These are phyloP conservation scores for Acipenser oxyrinchus DNA, from an alignment of 2,797 vertebrate genomes.

Conservation along the genomic window DNA sequence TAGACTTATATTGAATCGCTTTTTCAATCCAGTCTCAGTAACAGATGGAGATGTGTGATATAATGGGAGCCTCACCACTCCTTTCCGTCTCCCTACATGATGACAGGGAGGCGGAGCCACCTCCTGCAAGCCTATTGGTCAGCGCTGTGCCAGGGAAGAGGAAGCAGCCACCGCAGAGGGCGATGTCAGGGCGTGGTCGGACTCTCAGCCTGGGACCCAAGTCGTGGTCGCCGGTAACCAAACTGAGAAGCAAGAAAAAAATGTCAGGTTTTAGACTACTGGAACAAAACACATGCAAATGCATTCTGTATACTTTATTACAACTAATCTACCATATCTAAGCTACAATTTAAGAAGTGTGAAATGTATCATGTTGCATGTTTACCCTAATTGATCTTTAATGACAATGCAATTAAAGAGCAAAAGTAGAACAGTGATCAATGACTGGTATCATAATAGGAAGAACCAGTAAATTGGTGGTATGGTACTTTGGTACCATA, in stretches of 20 bases:
- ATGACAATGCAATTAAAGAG: too few relatives aligned
- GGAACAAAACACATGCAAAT: neutral
- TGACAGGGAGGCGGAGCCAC: neutral
- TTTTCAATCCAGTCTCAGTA: too few relatives aligned
- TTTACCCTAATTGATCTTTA: too few relatives aligned
- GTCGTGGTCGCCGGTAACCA: slow-evolving; percentile 37
- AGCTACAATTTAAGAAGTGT: too few relatives aligned
- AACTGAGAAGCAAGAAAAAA: slow-evolving; percentile 29
- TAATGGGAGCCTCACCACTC: slow-evolving; percentile 17
- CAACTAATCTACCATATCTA: too few relatives aligned
- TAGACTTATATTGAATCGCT: too few relatives aligned
- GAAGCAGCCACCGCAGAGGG: slow-evolving; percentile 42
- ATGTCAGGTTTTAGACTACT: slow-evolving; percentile 2
- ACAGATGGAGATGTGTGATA: neutral
- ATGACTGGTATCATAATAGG: too few relatives aligned
- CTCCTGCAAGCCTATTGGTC: slow-evolving; percentile 21
- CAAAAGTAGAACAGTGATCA: too few relatives aligned
- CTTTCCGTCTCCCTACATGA: slow-evolving; percentile 20
- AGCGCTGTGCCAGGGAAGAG: slow-evolving; percentile 45
- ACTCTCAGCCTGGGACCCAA: slow-evolving; percentile 49
- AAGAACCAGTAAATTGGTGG: too few relatives aligned
- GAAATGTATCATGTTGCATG: too few relatives aligned
- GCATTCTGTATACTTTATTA: too few relatives aligned
- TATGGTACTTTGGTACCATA: too few relatives aligned
- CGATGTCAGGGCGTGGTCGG: slow-evolving; percentile 38